Base-by-base conservation (phyloP, 2,113 vertebrate species). In the Rhinoderma darwinii region DNA sequence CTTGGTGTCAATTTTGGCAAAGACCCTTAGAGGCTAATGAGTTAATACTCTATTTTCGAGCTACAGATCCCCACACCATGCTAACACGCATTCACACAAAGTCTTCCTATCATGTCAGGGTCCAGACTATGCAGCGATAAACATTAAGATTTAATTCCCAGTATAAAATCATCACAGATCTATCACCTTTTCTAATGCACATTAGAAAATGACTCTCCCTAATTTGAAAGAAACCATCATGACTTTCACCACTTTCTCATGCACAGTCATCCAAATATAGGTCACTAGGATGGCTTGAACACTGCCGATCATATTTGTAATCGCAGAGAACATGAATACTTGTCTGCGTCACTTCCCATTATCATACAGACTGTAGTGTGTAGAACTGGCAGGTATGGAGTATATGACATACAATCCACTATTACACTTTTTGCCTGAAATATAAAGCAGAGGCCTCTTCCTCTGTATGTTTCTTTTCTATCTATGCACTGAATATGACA, bases 251-350 rank as follows among this genome's bases (percentile, higher is more conserved):
- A 37, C 66, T 35, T 70, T 32, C 32, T 20, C 68, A 39, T 72
- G 68, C 68, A 72, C 68, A 72, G 68, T 22, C 68, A 72, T 72
- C 68, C 68, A 72, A 72, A 72, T 72, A 72, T 72, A 72, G 68
- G 68, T 72, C 68, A 72, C 68, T 72, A 72, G 68, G 68, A 72
- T 72, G 68, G 68, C 68, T 72, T 72, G 35, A 41, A 39, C 68
- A 41, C 68, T 72, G 35, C 41, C 68, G 25, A 72, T 72, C 68
- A 72, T 72, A 39, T 72, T 72, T 41, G 68, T 41, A 72, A 70
- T 70, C 32, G 20, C 32, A 37, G 20, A 39, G 68, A 72, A 72
- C 18, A 72, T 25, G 35, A 41, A 72, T 72, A 72, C 68, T 41
- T 72, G 68, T 41, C 68, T 72, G 35, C 68, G 68, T 72, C 68